Conservation (phyloP, 2,888 invertebrate species). For the Lypha dubia region DNA sequence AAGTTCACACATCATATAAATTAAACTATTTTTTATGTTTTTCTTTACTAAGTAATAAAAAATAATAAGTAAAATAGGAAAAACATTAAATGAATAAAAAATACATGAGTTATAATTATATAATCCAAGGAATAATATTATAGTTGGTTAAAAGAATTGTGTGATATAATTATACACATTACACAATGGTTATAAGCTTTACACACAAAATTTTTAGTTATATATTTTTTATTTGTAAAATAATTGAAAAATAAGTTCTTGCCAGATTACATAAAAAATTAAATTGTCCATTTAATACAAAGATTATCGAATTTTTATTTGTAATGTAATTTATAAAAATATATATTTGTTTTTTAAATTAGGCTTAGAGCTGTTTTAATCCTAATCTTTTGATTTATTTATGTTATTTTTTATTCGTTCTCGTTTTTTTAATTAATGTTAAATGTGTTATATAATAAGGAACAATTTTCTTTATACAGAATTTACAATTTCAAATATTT, state of each 20-base stretch:
- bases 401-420: slow-evolving; percentile 23
- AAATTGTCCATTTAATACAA: slow-evolving; percentile 43
- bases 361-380: slow-evolving; percentile 66
- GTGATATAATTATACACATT: slow-evolving; percentile 22
- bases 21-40: too few species aligned
- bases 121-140: too few species aligned
- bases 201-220: slow-evolving; percentile 52
- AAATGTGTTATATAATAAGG: slow-evolving; percentile 67
- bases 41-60: too few species aligned
- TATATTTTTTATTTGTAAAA: slow-evolving; percentile 8
- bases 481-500: slow-evolving; percentile 68
- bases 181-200: slow-evolving; percentile 48
- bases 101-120: too few species aligned
- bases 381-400: slow-evolving; percentile 32
- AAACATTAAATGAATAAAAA: too few species aligned
- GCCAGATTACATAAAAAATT: slow-evolving; percentile 39
- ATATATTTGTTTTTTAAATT: slow-evolving; percentile 46
- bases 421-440: slow-evolving; percentile 17
- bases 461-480: slow-evolving; percentile 72
- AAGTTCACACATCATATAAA: too few species aligned
- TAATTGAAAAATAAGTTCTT: slow-evolving; percentile 32
- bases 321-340: slow-evolving; percentile 12
- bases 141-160: slow-evolving; percentile 52
- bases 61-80: too few species aligned
- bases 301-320: slow-evolving; percentile 2